These are phyloP conservation scores for Papilio elwesi DNA, from an alignment of 2,888 invertebrate species.

Conservation along the genomic window DNA sequence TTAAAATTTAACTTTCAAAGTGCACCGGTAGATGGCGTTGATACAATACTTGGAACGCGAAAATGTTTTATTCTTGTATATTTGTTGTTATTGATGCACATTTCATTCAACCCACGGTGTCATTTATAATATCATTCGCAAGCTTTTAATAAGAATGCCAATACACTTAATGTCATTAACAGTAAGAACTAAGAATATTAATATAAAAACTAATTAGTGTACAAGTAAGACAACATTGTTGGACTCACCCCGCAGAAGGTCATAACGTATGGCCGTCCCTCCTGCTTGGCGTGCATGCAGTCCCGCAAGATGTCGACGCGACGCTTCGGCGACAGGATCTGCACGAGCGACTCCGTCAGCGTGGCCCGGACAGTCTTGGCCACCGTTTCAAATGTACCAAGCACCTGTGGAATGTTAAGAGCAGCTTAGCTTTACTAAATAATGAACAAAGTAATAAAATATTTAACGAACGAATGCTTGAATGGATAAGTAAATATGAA, in stretches of 20 bases:
- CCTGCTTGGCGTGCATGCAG: constrained; percentile 94
- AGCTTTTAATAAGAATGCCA: too few species aligned
- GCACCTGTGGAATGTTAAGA: constrained; percentile 71
- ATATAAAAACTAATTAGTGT: background rate
- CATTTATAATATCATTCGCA: too few species aligned
- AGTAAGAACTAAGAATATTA: background rate
- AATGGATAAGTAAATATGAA: background rate
- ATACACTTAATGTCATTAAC: too few species aligned
- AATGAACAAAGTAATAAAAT: too few species aligned
- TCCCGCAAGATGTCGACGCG: constrained; percentile 98
- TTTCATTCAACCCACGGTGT: too few species aligned
- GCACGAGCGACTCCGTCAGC: constrained; percentile 95
- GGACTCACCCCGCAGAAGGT: constrained; percentile 95
- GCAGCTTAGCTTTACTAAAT: too few species aligned
- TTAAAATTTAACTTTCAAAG: background rate
- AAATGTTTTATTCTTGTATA: too few species aligned
- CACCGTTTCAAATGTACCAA: constrained; percentile 98
- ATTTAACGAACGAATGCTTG: background rate
- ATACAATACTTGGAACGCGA: too few species aligned
- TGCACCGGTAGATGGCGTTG: background rate
- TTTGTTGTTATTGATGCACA: too few species aligned
- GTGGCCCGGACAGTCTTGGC: constrained; percentile 94
- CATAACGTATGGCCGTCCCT: constrained; percentile 96
- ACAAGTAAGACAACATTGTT: background rate
- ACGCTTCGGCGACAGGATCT: constrained; percentile 96